phyloP scores from a whole-genome alignment of 1,140 invertebrate species.

The Pogonomyrmex californicus region DNA sequence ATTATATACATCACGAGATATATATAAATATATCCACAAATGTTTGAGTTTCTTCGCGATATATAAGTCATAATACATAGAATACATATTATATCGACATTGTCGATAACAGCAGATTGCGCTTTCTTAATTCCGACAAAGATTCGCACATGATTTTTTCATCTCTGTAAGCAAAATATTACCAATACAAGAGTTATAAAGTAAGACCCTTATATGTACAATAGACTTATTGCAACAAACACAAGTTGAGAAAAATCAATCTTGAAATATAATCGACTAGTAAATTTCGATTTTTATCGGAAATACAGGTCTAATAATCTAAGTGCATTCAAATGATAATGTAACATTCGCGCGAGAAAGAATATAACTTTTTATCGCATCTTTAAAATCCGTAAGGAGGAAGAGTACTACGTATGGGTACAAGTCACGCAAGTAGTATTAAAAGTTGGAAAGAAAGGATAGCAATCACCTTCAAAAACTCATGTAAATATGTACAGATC shows the following conservation, averaged over 20 bases:
- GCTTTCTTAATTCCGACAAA: conserved; percentile 64
- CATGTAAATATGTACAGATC: conserved; percentile 82
- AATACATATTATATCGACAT: conserved; percentile 40
- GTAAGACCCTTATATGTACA: conserved; percentile 11
- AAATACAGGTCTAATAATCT: conserved; percentile 56
- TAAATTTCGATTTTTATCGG: conserved; percentile 41
- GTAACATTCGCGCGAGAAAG: conserved; percentile 60
- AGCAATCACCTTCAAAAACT: conserved; percentile 66
- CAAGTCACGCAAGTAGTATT: conserved; percentile 62
- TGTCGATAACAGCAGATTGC: conserved; percentile 36
- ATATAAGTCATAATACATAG: neutral
- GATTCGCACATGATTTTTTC: conserved; percentile 52
- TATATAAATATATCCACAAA: neutral
- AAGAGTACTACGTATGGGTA: conserved; percentile 70
- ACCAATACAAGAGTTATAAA: conserved; percentile 42
- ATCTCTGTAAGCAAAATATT: conserved; percentile 34
- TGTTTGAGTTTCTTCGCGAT: conserved; percentile 51
- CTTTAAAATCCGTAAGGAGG: conserved; percentile 50
- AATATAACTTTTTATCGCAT: conserved; percentile 71
- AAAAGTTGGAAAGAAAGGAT: conserved; percentile 38
- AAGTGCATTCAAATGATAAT: conserved; percentile 69
- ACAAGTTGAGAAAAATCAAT: conserved; percentile 31
- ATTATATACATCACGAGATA: conserved; percentile 15
- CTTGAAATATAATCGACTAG: conserved; percentile 33
- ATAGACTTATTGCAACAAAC: conserved; percentile 4